Conservation (phyloP, 2,888 invertebrate species). For the Torymus auratus region DNA sequence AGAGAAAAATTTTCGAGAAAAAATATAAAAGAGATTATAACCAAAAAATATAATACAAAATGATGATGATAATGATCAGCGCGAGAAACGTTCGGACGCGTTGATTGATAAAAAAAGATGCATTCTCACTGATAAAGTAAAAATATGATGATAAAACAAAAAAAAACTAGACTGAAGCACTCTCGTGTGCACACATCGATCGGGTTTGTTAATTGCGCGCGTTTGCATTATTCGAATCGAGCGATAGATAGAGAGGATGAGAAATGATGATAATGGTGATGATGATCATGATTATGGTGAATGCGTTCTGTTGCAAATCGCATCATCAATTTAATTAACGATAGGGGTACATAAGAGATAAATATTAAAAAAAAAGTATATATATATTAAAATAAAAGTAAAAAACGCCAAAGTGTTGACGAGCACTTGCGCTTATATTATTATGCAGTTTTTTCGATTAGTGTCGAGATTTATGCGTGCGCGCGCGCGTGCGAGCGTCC, state of each 20-base stretch:
- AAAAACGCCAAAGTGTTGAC: constrained; percentile 39
- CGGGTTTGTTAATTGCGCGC: constrained; percentile 41
- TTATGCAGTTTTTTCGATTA: constrained; percentile 35
- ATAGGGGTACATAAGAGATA: constrained; percentile 19
- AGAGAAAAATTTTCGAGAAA: constrained; percentile 4
- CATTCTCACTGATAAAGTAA: constrained; percentile 17
- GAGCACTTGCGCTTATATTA: constrained; percentile 31
- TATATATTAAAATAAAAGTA: constrained; percentile 1
- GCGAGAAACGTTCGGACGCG: neutral
- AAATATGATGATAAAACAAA: constrained; percentile 31
- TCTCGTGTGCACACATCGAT: constrained; percentile 44
- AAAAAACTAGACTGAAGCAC: constrained; percentile 50
- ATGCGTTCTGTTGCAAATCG: constrained; percentile 19
- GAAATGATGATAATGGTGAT: neutral
- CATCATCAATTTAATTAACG: constrained; percentile 34
- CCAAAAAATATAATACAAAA: constrained; percentile 2
- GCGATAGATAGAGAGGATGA: constrained; percentile 19
- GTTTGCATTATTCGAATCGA: constrained; percentile 31
- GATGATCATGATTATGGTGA: too few relatives aligned
- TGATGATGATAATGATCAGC: constrained; percentile 3
- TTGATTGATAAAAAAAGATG: constrained; percentile 9
- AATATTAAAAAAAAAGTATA: constrained; percentile 5
- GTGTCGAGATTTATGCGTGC: neutral
- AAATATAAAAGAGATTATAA: constrained; percentile 6
- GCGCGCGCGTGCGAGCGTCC: constrained; percentile 29